Base-by-base conservation (phyloP, 1,140 invertebrate genomes). In the Zaprionus kolodkinae region DNA sequence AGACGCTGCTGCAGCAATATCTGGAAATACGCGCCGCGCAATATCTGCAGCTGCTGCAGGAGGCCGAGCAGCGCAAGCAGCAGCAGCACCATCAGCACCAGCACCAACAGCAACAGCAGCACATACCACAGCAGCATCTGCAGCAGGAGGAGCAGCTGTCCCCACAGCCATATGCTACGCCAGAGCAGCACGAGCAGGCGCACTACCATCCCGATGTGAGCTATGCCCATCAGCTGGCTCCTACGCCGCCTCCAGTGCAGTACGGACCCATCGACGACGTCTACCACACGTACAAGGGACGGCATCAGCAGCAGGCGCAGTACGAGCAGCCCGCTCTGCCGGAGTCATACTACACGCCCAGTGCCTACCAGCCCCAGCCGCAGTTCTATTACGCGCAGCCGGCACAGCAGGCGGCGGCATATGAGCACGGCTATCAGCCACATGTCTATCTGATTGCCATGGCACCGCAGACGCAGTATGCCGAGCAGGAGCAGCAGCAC, bases 1-100 rank as follows among this genome's bases (percentile, higher is more conserved):
- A 93, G 52, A 84, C 81, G 6, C 63, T 93, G 13, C 66, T 93
- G 27, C 92, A 93, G 62, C 92, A 92, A 67, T 93, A 93, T 61
- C 63, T 93, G 3, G 92, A 93, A 66, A 91, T 92, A 61, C 81
- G 92, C 1, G 92, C 92, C 0, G 91, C 92, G 0, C 90, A 93
- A 68, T 92, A 91, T 57, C 54, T 93, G 21, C 82, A 88, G 2
- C 66, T 91, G 64, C 55, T 93, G 13, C 81, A 92, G 40, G 87
- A 92, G 33, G 81, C 82, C 3, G 92, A 92, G 15, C 69, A 81
- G 60, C 80, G 77, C 2, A 81, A 87, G 12, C 81, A 86, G 11
- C 81, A 89, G 0, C 70, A 80, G 11, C 78, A 88, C 2, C 87
- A 91, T 0, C 64, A 72, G 1, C 59, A 77, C 6, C 67, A 68